Conservation (phyloP, 2,888 invertebrate species). For the Leuctra nigra region DNA sequence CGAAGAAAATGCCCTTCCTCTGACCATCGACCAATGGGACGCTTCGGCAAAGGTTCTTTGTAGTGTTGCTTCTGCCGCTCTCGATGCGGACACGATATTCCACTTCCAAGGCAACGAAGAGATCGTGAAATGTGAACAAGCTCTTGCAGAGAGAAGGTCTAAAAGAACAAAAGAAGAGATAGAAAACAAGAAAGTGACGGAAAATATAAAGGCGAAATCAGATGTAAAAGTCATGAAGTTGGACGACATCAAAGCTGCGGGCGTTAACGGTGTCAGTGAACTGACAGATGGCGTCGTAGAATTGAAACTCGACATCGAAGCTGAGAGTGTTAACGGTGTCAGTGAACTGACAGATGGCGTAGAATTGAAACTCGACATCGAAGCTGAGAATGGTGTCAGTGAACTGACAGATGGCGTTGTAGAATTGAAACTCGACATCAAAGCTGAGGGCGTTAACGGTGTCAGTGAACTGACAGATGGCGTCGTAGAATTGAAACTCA, state of each 20-base stretch:
- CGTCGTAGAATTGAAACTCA: too few species aligned
- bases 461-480: background rate
- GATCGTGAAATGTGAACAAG: background rate
- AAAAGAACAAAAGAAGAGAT: background rate
- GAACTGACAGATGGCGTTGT: background rate
- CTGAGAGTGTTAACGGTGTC: background rate
- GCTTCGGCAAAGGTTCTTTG: too few species aligned
- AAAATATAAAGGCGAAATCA: background rate
- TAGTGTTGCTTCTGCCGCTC: too few species aligned
- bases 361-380: too few species aligned
- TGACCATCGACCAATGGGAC: background rate
- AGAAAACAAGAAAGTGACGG: background rate
- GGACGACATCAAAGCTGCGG: too few species aligned
- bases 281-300: background rate
- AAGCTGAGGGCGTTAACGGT: background rate
- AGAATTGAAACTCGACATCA: background rate
- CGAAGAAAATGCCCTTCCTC: background rate
- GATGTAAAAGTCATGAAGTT: background rate
- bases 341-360: too few species aligned
- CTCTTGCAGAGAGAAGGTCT: background rate
- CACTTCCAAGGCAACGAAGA: background rate
- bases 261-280: background rate
- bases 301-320: background rate
- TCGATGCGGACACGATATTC: background rate
- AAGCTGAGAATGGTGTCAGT: background rate